Evolutionary conservation across 2,113 vertebrate species (phyloP).

Genomic region (Pleuronectes platessa): DNA sequence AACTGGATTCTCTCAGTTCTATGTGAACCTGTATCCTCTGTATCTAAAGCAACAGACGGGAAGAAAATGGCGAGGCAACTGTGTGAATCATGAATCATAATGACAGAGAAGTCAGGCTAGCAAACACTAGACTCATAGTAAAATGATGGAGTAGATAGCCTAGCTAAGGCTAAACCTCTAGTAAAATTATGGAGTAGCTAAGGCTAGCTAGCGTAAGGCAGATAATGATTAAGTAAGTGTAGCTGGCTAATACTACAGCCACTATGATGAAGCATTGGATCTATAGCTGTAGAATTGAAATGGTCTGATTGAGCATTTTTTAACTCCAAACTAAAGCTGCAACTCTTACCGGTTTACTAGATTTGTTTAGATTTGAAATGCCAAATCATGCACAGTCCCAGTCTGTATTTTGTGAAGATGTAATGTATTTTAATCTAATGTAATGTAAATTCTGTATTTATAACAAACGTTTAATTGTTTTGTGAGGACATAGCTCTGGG

Average conservation of each 20-base stretch:
- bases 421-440: too few species aligned
- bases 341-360: too few species aligned
- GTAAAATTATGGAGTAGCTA: slow-evolving; percentile 34
- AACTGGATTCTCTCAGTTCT: not conserved
- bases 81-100: slow-evolving; percentile 39
- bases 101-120: slow-evolving; percentile 41
- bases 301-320: too few species aligned
- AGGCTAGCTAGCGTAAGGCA: not conserved
- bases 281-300: too few species aligned
- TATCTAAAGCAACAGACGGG: slow-evolving; percentile 20
- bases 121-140: slow-evolving; percentile 8
- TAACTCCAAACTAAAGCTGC: too few species aligned
- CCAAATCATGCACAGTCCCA: too few species aligned
- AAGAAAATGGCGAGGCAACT: slow-evolving; percentile 25
- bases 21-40: not conserved
- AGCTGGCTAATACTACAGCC: slow-evolving; percentile 18
- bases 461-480: too few species aligned
- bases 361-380: too few species aligned
- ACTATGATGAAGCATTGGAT: slow-evolving; percentile 13
- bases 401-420: too few species aligned
- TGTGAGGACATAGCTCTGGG: too few species aligned
- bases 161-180: slow-evolving; percentile 22
- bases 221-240: too few species aligned
- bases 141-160: slow-evolving; percentile 34
- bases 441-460: too few species aligned